phyloP scores from a whole-genome alignment of 2,113 vertebrate species.

The Odocoileus hemionus region DNA sequence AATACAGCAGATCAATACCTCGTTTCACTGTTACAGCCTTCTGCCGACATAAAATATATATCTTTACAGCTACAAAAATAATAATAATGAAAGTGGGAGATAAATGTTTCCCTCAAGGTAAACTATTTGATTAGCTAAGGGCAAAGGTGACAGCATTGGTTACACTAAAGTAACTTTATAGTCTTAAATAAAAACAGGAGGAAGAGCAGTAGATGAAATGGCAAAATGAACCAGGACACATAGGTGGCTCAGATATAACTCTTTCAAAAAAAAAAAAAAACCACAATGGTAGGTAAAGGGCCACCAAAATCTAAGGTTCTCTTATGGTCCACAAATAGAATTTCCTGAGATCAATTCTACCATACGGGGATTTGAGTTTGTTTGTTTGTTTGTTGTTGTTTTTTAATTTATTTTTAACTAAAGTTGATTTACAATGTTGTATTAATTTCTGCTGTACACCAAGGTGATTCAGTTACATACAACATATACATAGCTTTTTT shows the following conservation, averaged over 20 bases:
- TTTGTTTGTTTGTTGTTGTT: neutral
- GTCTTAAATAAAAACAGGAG: slow-evolving; percentile 85
- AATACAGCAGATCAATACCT: slow-evolving; percentile 99
- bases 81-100: slow-evolving; percentile 92
- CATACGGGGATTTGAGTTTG: neutral
- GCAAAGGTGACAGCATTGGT: slow-evolving; percentile 91
- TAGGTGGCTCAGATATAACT: slow-evolving; percentile 23
- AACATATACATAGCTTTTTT: neutral
- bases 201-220: slow-evolving; percentile 78
- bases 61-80: slow-evolving; percentile 93
- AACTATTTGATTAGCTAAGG: slow-evolving; percentile 98
- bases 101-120: slow-evolving; percentile 98
- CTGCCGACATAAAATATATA: slow-evolving; percentile 94
- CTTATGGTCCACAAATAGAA: neutral
- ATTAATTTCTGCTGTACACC: neutral
- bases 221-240: slow-evolving; percentile 70
- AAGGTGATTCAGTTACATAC: neutral
- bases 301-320: neutral
- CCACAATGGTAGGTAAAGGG: neutral
- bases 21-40: slow-evolving; percentile 94
- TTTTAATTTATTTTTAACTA: neutral
- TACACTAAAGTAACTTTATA: slow-evolving; percentile 85
- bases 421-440: neutral
- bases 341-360: neutral
- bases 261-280: neutral